phyloP scores from a whole-genome alignment of 2,113 vertebrate genomes.

The Cheirogaleus medius region DNA sequence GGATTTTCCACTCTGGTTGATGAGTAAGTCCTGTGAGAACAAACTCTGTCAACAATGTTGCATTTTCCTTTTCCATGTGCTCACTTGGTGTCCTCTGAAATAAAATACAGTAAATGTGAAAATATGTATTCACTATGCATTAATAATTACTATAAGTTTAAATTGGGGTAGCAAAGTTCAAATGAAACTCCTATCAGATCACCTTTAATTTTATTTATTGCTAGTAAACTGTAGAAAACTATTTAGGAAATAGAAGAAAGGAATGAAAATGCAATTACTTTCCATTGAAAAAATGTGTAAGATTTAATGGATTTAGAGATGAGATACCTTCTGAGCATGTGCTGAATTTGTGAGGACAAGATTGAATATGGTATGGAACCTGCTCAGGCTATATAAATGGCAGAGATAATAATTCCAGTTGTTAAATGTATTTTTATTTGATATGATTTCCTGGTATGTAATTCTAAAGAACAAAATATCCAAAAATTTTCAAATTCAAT shows the following conservation, averaged over 20 bases:
- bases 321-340: too few relatives aligned
- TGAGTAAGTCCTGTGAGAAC: conserved; percentile 10
- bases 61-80: neutral
- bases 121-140: too few relatives aligned
- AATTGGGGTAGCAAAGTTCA: too few relatives aligned
- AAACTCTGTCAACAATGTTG: neutral
- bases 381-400: neutral
- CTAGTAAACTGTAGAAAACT: neutral
- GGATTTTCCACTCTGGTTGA: neutral
- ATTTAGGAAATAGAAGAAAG: too few relatives aligned
- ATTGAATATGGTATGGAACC: too few relatives aligned
- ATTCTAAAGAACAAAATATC: neutral
- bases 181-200: neutral
- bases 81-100: neutral
- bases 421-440: neutral
- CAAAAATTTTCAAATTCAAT: neutral
- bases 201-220: neutral
- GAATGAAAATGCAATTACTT: too few relatives aligned
- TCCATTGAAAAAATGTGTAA: too few relatives aligned
- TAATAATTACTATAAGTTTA: too few relatives aligned
- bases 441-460: neutral
- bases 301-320: too few relatives aligned
- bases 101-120: neutral
- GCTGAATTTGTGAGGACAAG: too few relatives aligned
- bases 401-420: neutral